Conservation (phyloP, 2,113 vertebrate genomes). For the Heteronetta atricapilla region DNA sequence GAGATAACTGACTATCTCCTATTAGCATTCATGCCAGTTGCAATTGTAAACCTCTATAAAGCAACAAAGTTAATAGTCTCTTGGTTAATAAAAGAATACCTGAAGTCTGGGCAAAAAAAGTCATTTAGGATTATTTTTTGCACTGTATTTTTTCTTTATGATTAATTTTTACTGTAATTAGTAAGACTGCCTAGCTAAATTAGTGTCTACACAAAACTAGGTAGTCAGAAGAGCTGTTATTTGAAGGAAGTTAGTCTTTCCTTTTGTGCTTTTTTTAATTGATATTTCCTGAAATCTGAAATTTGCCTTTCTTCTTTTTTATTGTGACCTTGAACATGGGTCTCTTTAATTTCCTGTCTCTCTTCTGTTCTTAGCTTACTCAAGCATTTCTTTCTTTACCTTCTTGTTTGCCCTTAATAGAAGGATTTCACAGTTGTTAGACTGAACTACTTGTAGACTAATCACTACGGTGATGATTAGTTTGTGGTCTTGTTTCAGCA, state of each 20-base stretch:
- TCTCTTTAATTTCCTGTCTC: background rate
- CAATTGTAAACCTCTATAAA: background rate
- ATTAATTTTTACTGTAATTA: background rate
- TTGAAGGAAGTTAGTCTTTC: background rate
- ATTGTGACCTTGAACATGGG: background rate
- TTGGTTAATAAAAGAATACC: background rate
- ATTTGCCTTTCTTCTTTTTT: background rate
- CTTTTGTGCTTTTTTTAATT: background rate
- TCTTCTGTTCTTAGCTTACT: background rate
- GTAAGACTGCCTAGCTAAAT: background rate
- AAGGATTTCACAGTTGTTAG: background rate
- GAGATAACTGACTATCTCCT: background rate
- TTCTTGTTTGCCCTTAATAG: background rate
- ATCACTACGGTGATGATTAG: background rate
- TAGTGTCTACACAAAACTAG: background rate
- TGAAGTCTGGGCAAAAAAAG: background rate
- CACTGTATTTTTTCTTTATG: background rate
- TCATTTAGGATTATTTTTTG: background rate
- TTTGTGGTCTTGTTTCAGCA: background rate
- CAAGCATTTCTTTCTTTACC: background rate
- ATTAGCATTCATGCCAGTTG: background rate
- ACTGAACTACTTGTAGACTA: background rate
- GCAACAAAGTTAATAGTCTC: background rate
- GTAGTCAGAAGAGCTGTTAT: background rate
- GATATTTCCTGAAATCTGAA: background rate